These are phyloP conservation scores for Xiphophorus birchmanni DNA, from an alignment of 2,797 vertebrate genomes.

Conservation along the genomic window DNA sequence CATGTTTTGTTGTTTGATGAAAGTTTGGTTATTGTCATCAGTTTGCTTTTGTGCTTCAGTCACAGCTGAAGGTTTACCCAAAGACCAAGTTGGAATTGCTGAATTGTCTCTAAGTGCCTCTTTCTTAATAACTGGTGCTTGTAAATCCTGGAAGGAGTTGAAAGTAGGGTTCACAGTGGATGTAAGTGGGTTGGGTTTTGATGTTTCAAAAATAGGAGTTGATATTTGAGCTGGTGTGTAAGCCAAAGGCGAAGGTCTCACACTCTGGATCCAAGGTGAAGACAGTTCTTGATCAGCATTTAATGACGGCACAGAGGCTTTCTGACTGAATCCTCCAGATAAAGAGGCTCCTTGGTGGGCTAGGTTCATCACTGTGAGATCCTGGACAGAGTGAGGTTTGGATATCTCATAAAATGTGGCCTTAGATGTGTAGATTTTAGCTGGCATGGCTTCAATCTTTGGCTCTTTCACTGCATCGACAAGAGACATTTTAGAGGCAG, in stretches of 20 bases:
- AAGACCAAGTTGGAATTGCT: slow-evolving; percentile 15
- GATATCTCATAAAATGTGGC: slow-evolving; percentile 79
- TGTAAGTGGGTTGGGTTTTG: slow-evolving; percentile 70
- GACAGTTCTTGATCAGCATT: slow-evolving; percentile 50
- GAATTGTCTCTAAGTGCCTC: slow-evolving; percentile 40
- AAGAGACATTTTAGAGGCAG: slow-evolving; percentile 59
- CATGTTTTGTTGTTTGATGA: slow-evolving; percentile 30
- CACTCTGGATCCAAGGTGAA: slow-evolving; percentile 38
- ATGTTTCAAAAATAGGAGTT: slow-evolving; percentile 73
- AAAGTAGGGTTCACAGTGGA: slow-evolving; percentile 64
- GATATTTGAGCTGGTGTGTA: slow-evolving; percentile 54
- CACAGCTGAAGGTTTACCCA: slow-evolving; percentile 22
- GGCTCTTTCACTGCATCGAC: slow-evolving; percentile 49
- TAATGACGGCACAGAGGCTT: slow-evolving; percentile 29
- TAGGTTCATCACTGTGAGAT: slow-evolving; percentile 53
- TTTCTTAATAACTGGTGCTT: slow-evolving; percentile 21
- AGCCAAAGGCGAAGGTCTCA: slow-evolving; percentile 61
- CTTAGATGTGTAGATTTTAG: slow-evolving; percentile 77
- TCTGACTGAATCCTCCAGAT: slow-evolving; percentile 42
- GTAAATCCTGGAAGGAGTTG: slow-evolving; percentile 49
- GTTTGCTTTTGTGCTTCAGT: slow-evolving; percentile 31
- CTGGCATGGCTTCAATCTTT: slow-evolving; percentile 45
- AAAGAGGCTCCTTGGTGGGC: slow-evolving; percentile 37
- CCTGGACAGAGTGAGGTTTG: slow-evolving; percentile 70
- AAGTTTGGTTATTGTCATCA: slow-evolving; percentile 22